Evolutionary conservation across 2,888 invertebrate genomes (phyloP), one percentile per base, ranked within the genome.

Genomic region (Phymatocera aterrima): DNA sequence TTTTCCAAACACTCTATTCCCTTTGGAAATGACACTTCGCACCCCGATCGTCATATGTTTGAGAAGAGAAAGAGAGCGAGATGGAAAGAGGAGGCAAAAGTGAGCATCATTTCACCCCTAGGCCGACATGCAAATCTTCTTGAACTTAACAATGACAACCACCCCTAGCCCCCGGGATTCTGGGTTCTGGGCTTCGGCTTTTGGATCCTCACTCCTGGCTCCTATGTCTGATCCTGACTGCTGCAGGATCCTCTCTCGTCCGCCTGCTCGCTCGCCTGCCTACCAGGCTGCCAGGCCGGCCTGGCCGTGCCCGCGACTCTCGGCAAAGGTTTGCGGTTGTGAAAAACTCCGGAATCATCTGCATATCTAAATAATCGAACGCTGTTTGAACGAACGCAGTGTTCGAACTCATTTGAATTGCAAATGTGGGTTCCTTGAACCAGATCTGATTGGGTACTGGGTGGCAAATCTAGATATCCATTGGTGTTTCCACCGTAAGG

Each of bases 331-430:
- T 72, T 72, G 72, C 72, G 75, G 75, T 57, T 77, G 75, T 65
- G 77, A 65, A 65, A 77, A 77, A 77, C 61, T 61, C 81, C 78
- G 83, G 87, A 84, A 87, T 88, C 86, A 90, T 90, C 90, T 89
- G 90, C 90, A 90, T 90, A 90, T 90, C 90, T 90, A 90, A 90
- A 90, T 90, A 89, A 90, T 90, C 90, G 88, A 89, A 87, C 86
- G 85, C 75, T 75, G 75, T 75, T 75, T 60, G 75, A 75, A 75
- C 75, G 75, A 57, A 60, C n/a, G n/a, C n/a, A n/a, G 65, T 65
- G 75, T 75, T 57, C 37, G 57, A 15, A 75, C 60, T 75, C 57
- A 75, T 75, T 75, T 75, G 75, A 75, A 75, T 75, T 75, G 75
- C 75, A 75, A 75, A 75, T 75, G 57, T 85, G 88, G 88, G 89